Base-by-base conservation (phyloP, 2,113 vertebrate genomes). In the Pagrus major region DNA sequence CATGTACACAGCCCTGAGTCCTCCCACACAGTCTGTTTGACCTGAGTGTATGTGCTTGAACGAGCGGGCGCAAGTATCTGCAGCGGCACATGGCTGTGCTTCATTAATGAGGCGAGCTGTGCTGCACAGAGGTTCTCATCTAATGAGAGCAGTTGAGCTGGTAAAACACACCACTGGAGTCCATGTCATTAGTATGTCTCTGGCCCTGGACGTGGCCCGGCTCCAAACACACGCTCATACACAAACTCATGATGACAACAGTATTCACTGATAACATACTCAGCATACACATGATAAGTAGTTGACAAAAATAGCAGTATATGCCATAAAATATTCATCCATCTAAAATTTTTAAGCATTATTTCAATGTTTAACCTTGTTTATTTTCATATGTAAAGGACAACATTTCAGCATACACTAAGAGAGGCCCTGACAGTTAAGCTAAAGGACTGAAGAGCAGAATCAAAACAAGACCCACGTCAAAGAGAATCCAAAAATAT, bases 91-190 rank as follows among this genome's bases (percentile, higher is more conserved):
- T 96, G 97, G 96, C 95, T 96, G 94, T 94, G 95, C 95, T 96
- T 97, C 96, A 96, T 97, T 98, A 98, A 99, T 97, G 96, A 98
- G 93, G 82, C 83, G 88, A 80, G 95, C 93, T 94, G 93, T 90
- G 95, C 95, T 94, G 96, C 95, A 96, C 94, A 95, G 94, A 89
- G 94, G 69, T 94, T 97, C 95, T 96, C 95, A 95, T 97, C 97
- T 98, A 97, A 98, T 97, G 96, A 98, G 97, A 98, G 95, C 96
- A 95, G 96, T 98, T 96, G 96, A 97, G 97, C 95, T 95, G 96
- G 96, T 97, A 97, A 93, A 91, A 93, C 90, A 94, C 91, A 93
- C 96, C 88, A 83, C 90, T 89, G 91, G 88, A 91, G 81, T 90
- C 90, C 77, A 83, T 92, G 93, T 91, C 89, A 93, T 93, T 93